phyloP scores from a whole-genome alignment of 2,888 invertebrate species.

The Ceraclea dissimilis region DNA sequence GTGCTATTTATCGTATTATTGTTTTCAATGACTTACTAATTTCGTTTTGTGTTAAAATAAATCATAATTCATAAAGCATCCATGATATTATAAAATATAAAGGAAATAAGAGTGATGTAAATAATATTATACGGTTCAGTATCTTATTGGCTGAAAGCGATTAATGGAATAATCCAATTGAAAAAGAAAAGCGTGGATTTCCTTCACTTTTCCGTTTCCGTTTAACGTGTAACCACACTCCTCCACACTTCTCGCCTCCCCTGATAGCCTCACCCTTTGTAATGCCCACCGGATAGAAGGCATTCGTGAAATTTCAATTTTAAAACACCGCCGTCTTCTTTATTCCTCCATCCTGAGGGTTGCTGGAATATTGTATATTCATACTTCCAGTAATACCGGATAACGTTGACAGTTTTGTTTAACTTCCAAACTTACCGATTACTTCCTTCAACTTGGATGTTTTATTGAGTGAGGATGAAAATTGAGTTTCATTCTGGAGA shows the following conservation, averaged over 20 bases:
- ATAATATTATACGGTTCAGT: neutral
- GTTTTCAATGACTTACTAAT: no score
- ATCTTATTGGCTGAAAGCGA: neutral
- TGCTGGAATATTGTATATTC: neutral
- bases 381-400: neutral
- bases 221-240: neutral
- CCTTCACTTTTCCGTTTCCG: neutral
- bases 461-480: no score
- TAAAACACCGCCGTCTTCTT: neutral
- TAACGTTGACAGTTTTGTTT: neutral
- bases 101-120: no score
- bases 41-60: no score
- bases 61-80: no score
- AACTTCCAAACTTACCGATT: neutral
- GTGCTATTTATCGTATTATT: no score
- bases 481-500: no score
- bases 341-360: neutral
- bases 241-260: neutral
- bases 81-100: no score
- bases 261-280: neutral
- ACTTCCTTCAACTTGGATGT: neutral
- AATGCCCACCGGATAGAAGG: neutral
- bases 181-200: neutral
- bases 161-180: constrained; percentile 2
- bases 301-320: neutral